A percentile compares a stretch with the other conserved stretches of the same genome.
phyloP scores from a whole-genome alignment of 2,888 invertebrate genomes.

The Netelia inedita region DNA sequence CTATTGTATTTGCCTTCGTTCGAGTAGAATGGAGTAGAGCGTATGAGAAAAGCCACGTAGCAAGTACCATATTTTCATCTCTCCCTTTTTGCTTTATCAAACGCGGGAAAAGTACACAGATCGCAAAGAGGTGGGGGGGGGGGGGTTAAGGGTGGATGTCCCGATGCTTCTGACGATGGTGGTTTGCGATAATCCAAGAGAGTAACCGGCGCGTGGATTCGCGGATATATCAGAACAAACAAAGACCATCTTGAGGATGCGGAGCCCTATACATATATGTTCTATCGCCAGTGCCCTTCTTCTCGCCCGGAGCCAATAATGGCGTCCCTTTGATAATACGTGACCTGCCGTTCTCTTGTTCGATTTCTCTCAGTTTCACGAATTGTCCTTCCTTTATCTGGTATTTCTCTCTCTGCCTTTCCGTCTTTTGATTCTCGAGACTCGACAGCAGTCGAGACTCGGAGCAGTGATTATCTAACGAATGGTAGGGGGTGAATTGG shows the following conservation, averaged over 20 bases:
- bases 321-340: conserved; percentile 42
- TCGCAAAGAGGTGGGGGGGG: neutral
- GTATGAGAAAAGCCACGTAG: neutral
- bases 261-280: conserved; percentile 33
- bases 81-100: conserved; percentile 43
- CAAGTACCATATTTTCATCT: conserved; percentile 6
- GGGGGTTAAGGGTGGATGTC: neutral
- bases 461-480: conserved; percentile 25
- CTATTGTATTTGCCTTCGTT: conserved; percentile 57
- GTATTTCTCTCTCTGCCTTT: neutral
- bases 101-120: conserved; percentile 52
- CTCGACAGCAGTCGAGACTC: conserved; percentile 16
- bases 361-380: neutral
- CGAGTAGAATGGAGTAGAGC: conserved; percentile 29
- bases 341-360: conserved; percentile 24
- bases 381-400: neutral
- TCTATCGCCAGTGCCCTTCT: conserved; percentile 25
- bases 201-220: conserved; percentile 36
- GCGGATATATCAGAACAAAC: conserved; percentile 51
- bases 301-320: conserved; percentile 44
- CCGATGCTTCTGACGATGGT: neutral
- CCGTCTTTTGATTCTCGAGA: conserved; percentile 24
- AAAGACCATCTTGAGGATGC: conserved; percentile 47
- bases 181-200: conserved; percentile 15
- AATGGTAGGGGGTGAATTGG: neutral